Evolutionary conservation across 2,888 invertebrate genomes (phyloP), one percentile per base, ranked within the genome.

Genomic region (Sepiola atlantica): DNA sequence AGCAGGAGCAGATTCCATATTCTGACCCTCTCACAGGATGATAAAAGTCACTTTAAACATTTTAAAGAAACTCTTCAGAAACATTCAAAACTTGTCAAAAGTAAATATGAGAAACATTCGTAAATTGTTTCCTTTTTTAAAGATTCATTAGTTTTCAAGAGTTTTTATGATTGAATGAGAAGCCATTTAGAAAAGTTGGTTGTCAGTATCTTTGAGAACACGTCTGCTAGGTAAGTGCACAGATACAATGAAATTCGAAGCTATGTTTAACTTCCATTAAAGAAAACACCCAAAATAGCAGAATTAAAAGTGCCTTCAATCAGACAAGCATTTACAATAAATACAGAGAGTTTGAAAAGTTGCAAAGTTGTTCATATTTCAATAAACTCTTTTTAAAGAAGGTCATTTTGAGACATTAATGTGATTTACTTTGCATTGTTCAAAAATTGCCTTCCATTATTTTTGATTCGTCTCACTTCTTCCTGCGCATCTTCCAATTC

Each of bases 241-340:
- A n/a, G 28, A 61, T 61, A 77, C n/a, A 77, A 77, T n/a, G 32
- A n/a, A 77, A 77, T n/a, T 32, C n/a, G 77, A 32, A 18, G n/a
- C 77, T n/a, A 77, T n/a, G 12, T 77, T 77, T 77, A 77, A n/a
- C 18, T 77, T 77, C 77, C 32, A 77, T n/a, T 77, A 77, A 77
- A 77, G 16, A 32, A 77, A 77, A 77, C n/a, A n/a, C 14, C 77
- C 0, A n/a, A 77, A 77, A 32, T 77, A 32, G n/a, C n/a, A n/a
- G n/a, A 32, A 77, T 92, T 55, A n/a, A n/a, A 54, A 45, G 28
- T 28, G 54, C 16, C 35, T 92, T 20, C 35, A 54, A n/a, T 92
- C 92, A 35, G 16, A 20, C 92, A 92, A 45, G 28, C 28, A 92
- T 55, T 54, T 92, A 55, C 92, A 54, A 55, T 92, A 55, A 92